Evolutionary conservation across 1,140 invertebrate genomes (phyloP).

Genomic region (Brachionus koreanus): DNA sequence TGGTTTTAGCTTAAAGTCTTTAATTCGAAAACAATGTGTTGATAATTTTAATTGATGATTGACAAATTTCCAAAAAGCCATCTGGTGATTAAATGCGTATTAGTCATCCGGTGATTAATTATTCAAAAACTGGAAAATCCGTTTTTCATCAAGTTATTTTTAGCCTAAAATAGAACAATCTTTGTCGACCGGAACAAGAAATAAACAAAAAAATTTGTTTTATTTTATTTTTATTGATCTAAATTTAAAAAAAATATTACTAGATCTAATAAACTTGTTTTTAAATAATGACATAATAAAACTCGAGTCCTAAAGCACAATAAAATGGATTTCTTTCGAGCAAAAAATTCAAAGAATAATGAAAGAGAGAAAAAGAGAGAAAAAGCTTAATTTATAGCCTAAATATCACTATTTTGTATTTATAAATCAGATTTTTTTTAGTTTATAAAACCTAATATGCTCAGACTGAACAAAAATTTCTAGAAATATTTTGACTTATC

Average conservation of each 20-base stretch:
- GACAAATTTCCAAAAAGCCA: neutral
- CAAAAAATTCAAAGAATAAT: neutral
- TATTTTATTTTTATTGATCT: neutral
- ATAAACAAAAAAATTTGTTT: neutral
- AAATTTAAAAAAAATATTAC: neutral
- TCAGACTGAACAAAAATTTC: neutral
- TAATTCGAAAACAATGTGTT: neutral
- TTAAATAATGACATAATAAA: neutral
- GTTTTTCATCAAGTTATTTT: neutral
- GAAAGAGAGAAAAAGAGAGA: neutral
- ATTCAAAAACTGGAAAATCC: neutral
- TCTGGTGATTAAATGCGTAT: neutral
- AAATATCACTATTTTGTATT: constrained; percentile 4
- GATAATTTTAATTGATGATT: neutral
- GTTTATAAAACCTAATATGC: neutral
- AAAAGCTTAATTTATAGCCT: neutral
- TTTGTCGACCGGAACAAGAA: neutral
- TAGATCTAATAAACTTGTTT: neutral
- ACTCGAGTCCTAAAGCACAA: neutral
- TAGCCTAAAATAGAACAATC: neutral
- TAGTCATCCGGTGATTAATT: neutral
- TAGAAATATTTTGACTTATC: neutral
- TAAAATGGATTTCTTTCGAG: neutral
- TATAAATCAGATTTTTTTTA: neutral
- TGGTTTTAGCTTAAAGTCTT: neutral